phyloP scores from a whole-genome alignment of 2,888 invertebrate genomes.

The Amitus sp. region DNA sequence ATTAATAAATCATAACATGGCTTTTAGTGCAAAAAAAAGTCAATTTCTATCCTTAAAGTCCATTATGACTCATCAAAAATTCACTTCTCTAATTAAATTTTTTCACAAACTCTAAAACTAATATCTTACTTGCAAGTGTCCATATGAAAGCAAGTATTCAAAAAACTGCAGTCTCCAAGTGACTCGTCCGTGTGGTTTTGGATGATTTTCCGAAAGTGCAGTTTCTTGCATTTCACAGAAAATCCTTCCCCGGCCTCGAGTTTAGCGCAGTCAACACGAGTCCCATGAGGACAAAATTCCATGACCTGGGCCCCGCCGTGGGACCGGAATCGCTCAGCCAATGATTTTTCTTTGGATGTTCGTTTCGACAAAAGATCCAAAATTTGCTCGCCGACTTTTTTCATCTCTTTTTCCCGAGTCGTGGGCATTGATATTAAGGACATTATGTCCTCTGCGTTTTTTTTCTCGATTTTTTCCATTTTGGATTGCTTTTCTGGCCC shows the following conservation, averaged over 20 bases:
- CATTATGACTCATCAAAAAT: too few species aligned
- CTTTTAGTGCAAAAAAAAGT: too few species aligned
- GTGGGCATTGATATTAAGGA: constrained; percentile 91
- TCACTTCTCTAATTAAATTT: too few species aligned
- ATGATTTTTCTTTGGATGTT: constrained; percentile 93
- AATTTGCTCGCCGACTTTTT: constrained; percentile 96
- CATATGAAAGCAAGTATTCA: constrained; percentile 99
- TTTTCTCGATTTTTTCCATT: constrained; percentile 58
- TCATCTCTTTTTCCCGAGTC: constrained; percentile 93
- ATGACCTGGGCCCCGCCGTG: constrained; percentile 93
- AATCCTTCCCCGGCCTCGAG: constrained; percentile 59
- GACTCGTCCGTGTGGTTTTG: constrained; percentile 95
- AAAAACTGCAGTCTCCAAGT: constrained; percentile 95
- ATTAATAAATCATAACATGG: too few species aligned
- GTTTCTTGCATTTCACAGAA: constrained; percentile 79
- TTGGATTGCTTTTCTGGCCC: constrained; percentile 58
- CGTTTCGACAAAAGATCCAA: constrained; percentile 92
- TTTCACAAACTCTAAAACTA: too few species aligned
- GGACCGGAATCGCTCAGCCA: constrained; percentile 96
- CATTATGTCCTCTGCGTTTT: constrained; percentile 69
- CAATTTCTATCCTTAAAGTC: too few species aligned
- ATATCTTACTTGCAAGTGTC: constrained; percentile 91
- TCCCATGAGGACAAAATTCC: constrained; percentile 98
- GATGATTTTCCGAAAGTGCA: constrained; percentile 97
- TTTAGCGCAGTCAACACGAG: constrained; percentile 83